Percentiles rank a stretch among this genome's conserved stretches.
Conservation (phyloP, 2,113 vertebrate genomes). For the Lepus europaeus region DNA sequence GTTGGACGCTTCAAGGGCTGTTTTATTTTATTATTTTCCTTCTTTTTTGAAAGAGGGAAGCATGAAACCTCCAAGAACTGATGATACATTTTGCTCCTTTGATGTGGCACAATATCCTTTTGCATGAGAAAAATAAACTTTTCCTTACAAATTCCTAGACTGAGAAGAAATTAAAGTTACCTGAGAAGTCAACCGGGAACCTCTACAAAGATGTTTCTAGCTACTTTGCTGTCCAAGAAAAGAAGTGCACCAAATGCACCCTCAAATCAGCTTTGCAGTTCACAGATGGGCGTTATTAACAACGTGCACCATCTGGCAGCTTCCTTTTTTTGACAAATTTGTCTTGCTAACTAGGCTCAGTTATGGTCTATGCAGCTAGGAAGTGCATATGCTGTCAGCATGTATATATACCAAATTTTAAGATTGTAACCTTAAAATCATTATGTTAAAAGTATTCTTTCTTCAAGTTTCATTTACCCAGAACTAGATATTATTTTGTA, state of each 20-base stretch:
- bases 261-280: constrained; percentile 67
- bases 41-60: constrained; percentile 12
- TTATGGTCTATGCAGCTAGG: constrained; percentile 67
- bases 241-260: constrained; percentile 53
- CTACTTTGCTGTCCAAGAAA: constrained; percentile 60
- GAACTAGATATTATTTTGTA: not conserved
- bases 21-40: not conserved
- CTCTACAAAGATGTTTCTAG: constrained; percentile 57
- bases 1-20: not conserved
- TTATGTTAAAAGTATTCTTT: constrained; percentile 58
- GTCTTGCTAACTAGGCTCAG: constrained; percentile 80
- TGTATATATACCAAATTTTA: constrained; percentile 54
- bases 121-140: not conserved
- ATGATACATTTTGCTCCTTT: not conserved
- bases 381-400: constrained; percentile 69
- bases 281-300: constrained; percentile 81
- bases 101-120: not conserved
- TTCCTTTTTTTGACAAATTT: constrained; percentile 73
- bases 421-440: constrained; percentile 45
- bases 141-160: constrained; percentile 9
- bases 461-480: constrained; percentile 44
- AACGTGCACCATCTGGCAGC: constrained; percentile 72
- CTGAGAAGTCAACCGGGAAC: not conserved
- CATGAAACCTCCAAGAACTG: not conserved
- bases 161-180: constrained; percentile 56